Evolutionary conservation across 1,140 invertebrate genomes (phyloP), one percentile per base, ranked within the genome.

Genomic region (Arctopsyche grandis): DNA sequence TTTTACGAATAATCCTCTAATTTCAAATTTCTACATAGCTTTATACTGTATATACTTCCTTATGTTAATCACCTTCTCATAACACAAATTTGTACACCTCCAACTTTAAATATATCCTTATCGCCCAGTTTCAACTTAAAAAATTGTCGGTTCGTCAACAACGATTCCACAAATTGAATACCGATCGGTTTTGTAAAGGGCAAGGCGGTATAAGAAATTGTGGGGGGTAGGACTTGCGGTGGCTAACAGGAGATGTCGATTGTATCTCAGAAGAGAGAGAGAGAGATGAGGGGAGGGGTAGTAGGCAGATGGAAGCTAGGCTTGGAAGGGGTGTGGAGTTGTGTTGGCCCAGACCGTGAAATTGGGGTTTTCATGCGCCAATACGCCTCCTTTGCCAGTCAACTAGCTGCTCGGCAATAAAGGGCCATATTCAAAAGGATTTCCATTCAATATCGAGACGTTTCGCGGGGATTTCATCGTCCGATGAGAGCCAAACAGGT

Each of bases 381-480:
- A 29, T 76, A 76, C 56, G 74, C 74, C 74, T 76, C 74, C 74
- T 76, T 76, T 76, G 58, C 74, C 58, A 76, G 56, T 76, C 74
- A 76, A 76, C 56, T 66, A 24, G 74, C 26, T 66, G 74, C 48
- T 43, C 74, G 44, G 74, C 74, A 76, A 76, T 76, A 76, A 76
- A 76, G 74, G 29, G 5, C 74, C 56, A 58, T 76, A 76, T 76
- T 76, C 74, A 76, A 76, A 76, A 76, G 74, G 74, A 76, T 76
- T 44, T 71, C 56, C 58, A 46, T 76, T 76, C 74, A 76, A 76
- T 76, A 76, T 76, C 74, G 44, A 76, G 26, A 60, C 74, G 71
- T 56, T 74, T 74, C 71, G 44, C 44, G 43, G 52, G 71, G 71
- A 74, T 56, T 56, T 74, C 71, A 71, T 56, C 71, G 71, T 56